Conservation (phyloP, 2,797 vertebrate species). For the Glossophaga mutica region DNA sequence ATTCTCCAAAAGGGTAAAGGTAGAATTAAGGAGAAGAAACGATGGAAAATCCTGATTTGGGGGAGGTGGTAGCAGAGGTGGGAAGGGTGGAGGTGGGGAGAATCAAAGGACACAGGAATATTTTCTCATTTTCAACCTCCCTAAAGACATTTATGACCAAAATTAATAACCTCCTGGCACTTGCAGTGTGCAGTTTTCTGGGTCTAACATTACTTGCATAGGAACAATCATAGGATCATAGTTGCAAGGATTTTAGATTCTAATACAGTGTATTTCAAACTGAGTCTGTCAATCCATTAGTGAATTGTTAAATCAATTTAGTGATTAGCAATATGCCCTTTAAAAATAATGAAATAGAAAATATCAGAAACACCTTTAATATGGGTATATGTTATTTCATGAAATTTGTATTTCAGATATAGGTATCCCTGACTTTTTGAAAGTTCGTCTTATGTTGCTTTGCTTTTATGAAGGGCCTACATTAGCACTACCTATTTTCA, state of each 20-base stretch:
- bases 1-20: no score
- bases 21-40: no score
- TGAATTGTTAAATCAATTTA: not conserved
- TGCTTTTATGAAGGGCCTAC: not conserved
- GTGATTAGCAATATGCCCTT: not conserved
- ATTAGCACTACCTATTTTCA: not conserved
- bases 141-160: not conserved
- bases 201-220: not conserved
- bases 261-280: not conserved
- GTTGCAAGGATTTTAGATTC: not conserved
- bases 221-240: not conserved
- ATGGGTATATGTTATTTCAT: not conserved
- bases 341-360: conserved; percentile 2
- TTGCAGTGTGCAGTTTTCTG: not conserved
- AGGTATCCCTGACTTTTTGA: not conserved
- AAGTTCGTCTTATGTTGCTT: not conserved
- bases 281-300: not conserved
- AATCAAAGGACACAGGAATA: not conserved
- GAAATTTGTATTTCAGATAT: not conserved
- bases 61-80: no score
- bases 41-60: not conserved
- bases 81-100: not conserved
- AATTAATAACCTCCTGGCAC: not conserved
- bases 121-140: not conserved
- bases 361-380: not conserved